Evolutionary conservation across 2,888 invertebrate genomes (phyloP).

Genomic region (Ophraella communa): DNA sequence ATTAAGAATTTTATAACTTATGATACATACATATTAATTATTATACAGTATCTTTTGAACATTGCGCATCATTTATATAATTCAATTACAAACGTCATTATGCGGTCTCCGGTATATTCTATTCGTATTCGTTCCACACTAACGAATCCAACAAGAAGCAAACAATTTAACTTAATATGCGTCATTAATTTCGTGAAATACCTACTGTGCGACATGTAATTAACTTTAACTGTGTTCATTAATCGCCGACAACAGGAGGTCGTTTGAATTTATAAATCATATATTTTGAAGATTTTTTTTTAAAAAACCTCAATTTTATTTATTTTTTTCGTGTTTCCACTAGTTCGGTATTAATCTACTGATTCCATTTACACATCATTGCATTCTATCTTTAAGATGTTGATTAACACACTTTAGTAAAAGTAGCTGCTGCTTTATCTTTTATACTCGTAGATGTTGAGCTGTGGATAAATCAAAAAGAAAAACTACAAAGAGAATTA

Average conservation of each 20-base stretch:
- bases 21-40: neutral
- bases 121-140: conserved; percentile 16
- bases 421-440: neutral
- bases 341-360: neutral
- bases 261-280: conserved; percentile 5
- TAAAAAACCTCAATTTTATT: neutral
- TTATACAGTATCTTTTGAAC: neutral
- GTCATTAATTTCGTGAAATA: conserved; percentile 23
- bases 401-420: neutral
- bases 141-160: conserved; percentile 15
- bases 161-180: conserved; percentile 17
- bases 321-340: neutral
- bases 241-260: conserved; percentile 16
- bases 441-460: no score
- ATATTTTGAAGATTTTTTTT: neutral
- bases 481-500: no score
- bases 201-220: conserved; percentile 20
- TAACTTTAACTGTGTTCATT: conserved; percentile 21
- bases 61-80: conserved; percentile 13
- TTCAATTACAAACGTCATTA: conserved; percentile 19
- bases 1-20: neutral
- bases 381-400: neutral
- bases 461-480: no score
- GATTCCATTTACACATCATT: neutral
- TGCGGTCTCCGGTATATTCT: neutral